Evolutionary conservation across 2,888 invertebrate genomes (phyloP).

Genomic region (Catocala nupta): DNA sequence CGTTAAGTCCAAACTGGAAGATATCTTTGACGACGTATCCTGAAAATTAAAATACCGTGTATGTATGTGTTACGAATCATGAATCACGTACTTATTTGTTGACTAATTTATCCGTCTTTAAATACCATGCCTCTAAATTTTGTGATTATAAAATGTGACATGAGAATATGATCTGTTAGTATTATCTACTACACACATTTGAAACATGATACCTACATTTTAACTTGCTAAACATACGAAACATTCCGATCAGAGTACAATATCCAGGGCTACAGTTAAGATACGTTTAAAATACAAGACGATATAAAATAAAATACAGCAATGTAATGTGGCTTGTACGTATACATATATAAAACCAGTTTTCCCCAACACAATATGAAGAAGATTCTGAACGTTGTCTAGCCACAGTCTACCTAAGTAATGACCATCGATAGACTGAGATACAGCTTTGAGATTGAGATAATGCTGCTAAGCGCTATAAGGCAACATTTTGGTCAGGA

Average conservation of each 20-base stretch:
- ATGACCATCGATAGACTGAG: no score
- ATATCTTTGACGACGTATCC: constrained; percentile 88
- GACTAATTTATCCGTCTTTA: constrained; percentile 1
- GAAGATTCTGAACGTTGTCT: no score
- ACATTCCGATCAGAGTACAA: not conserved
- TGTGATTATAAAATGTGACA: not conserved
- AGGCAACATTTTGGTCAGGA: no score
- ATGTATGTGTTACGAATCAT: not conserved
- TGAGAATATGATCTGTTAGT: not conserved
- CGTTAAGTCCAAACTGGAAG: constrained; percentile 86
- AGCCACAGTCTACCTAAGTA: no score
- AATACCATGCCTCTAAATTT: constrained; percentile 19
- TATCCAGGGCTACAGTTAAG: not conserved
- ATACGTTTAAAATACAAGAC: no score
- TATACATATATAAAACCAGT: no score
- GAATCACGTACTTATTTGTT: no score
- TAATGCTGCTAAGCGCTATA: no score
- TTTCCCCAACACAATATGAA: no score
- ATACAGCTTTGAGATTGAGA: no score
- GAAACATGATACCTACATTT: constrained; percentile 1
- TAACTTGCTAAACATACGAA: not conserved
- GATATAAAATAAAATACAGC: not conserved
- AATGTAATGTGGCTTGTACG: no score
- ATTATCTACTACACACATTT: constrained; percentile 6
- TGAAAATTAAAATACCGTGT: constrained; percentile 57